These are phyloP conservation scores for Nesogale talazaci DNA, from an alignment of 2,113 vertebrate species.

Conservation along the genomic window DNA sequence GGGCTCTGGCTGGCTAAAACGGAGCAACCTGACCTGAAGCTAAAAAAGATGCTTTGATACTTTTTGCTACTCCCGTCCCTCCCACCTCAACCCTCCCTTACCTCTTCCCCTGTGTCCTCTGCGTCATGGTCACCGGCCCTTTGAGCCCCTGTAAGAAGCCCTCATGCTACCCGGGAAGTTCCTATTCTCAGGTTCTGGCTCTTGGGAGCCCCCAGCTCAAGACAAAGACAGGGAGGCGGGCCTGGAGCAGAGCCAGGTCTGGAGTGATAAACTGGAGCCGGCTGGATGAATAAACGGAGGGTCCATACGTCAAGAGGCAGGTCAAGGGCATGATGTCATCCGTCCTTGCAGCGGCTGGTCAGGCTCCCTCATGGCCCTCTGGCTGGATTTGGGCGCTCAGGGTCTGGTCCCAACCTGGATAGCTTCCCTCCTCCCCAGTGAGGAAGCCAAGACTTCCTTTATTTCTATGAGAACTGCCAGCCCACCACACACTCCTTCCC, in stretches of 20 bases:
- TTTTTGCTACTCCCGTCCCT: background rate
- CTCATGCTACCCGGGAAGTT: background rate
- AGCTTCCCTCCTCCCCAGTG: background rate
- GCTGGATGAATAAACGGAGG: background rate
- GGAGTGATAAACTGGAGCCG: background rate
- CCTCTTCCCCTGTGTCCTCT: background rate
- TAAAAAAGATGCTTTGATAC: background rate
- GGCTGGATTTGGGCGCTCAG: background rate
- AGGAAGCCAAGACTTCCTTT: background rate
- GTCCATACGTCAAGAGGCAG: background rate
- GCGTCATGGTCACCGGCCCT: background rate
- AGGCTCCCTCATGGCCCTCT: background rate
- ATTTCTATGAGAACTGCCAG: background rate
- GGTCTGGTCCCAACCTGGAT: background rate
- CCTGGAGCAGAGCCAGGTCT: background rate
- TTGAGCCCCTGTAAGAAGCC: background rate
- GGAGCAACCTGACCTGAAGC: background rate
- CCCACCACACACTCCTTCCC: background rate
- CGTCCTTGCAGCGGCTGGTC: background rate
- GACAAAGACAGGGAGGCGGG: background rate
- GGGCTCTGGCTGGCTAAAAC: background rate
- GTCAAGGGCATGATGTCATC: background rate
- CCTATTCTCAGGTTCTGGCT: background rate
- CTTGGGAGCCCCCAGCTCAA: background rate
- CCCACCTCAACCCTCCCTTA: background rate